A percentile compares a stretch with the other conserved stretches of the same genome.
Evolutionary conservation across 2,888 invertebrate genomes (phyloP).

Genomic region (Pammene fasciana): DNA sequence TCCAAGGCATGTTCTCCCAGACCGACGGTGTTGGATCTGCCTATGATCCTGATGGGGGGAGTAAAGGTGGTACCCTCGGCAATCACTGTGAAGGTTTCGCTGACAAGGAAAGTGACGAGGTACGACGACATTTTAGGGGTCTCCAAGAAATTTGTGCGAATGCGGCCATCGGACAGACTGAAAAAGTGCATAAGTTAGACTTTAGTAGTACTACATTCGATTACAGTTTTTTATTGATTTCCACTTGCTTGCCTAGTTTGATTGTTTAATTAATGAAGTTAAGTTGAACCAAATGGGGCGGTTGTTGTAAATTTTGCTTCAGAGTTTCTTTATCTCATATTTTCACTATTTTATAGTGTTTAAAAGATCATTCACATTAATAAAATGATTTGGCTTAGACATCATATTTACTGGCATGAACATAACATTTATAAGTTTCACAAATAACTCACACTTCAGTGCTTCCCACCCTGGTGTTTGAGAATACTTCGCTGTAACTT

Average conservation of each 20-base stretch:
- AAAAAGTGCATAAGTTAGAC: too few relatives aligned
- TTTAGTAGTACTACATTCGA: too few relatives aligned
- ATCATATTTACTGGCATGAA: too few relatives aligned
- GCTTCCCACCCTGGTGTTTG: conserved; percentile 83
- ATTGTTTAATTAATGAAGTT: too few relatives aligned
- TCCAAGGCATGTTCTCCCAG: conserved; percentile 65
- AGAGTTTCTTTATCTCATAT: too few relatives aligned
- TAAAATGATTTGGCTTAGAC: too few relatives aligned
- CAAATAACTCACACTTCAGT: conserved; percentile 54
- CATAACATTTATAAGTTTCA: not conserved
- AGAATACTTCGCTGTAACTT: conserved; percentile 75
- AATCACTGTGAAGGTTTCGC: conserved; percentile 71
- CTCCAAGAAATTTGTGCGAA: conserved; percentile 69
- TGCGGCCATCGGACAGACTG: conserved; percentile 55
- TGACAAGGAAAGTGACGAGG: conserved; percentile 91
- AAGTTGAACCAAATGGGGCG: too few relatives aligned
- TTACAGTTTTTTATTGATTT: too few relatives aligned
- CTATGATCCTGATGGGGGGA: conserved; percentile 73
- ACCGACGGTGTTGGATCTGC: conserved; percentile 69
- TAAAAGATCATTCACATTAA: too few relatives aligned
- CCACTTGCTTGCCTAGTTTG: too few relatives aligned
- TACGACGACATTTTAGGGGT: conserved; percentile 92
- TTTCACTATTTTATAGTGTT: too few relatives aligned
- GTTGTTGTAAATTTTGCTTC: too few relatives aligned
- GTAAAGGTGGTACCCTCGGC: conserved; percentile 62